Evolutionary conservation across 2,888 invertebrate species (phyloP).

Genomic region (Sycophila texana): DNA sequence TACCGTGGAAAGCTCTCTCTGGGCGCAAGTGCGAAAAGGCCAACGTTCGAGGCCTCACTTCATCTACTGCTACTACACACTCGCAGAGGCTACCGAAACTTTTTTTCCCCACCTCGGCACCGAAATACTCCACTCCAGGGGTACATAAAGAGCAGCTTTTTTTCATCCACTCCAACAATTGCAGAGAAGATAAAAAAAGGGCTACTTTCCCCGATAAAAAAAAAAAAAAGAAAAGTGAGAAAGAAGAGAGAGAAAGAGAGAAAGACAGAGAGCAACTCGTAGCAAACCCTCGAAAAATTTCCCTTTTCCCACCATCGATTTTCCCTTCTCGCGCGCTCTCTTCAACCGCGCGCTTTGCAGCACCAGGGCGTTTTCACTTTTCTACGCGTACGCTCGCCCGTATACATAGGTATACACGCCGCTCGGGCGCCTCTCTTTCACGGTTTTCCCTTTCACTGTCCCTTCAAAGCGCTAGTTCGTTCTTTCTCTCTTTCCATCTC

Average conservation of each 20-base stretch:
- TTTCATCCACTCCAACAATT: background rate
- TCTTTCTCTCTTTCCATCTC: slow-evolving; percentile 12
- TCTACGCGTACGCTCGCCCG: slow-evolving; percentile 15
- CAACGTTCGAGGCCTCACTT: too few species aligned
- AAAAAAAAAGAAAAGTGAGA: background rate
- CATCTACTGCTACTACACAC: too few species aligned
- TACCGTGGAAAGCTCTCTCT: too few species aligned
- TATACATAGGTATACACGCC: slow-evolving; percentile 21
- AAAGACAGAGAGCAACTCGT: background rate
- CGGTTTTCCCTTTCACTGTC: slow-evolving; percentile 52
- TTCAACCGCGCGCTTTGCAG: background rate
- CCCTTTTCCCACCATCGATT: slow-evolving; percentile 49
- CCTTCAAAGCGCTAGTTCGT: slow-evolving; percentile 38
- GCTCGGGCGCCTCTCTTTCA: slow-evolving; percentile 44
- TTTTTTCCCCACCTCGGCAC: background rate
- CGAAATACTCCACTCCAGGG: too few species aligned
- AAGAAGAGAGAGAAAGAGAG: background rate
- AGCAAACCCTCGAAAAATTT: slow-evolving; percentile 31
- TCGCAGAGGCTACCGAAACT: background rate
- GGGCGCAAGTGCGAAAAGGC: too few species aligned
- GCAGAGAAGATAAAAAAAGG: too few species aligned
- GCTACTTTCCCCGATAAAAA: background rate
- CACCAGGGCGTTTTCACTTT: slow-evolving; percentile 52
- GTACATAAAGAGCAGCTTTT: too few species aligned
- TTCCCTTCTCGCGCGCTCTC: slow-evolving; percentile 29